phyloP scores from a whole-genome alignment of 1,140 invertebrate species.

The Drosophila equinoxialis region DNA sequence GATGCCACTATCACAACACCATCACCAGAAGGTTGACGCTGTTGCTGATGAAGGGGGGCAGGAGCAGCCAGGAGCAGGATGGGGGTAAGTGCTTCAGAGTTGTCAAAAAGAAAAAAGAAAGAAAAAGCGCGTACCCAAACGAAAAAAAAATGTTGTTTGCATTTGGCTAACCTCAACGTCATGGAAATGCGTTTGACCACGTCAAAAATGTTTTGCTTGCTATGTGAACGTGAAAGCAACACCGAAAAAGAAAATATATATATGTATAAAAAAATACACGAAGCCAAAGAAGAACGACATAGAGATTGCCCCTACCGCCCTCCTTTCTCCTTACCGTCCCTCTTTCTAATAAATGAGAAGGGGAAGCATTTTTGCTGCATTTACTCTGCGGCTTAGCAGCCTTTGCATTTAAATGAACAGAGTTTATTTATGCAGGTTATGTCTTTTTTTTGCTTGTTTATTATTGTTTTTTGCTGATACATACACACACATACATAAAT shows the following conservation, averaged over 20 bases:
- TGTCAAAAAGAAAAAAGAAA: neutral
- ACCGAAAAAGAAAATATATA: neutral
- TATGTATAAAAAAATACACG: neutral
- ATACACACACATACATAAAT: neutral
- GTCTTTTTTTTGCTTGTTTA: conserved; percentile 5
- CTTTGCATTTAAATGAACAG: conserved; percentile 64
- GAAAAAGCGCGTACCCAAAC: too few species aligned
- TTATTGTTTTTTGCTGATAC: neutral
- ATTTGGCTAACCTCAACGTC: conserved; percentile 39
- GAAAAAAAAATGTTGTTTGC: conserved; percentile 55
- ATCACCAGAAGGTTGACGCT: neutral
- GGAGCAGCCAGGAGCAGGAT: neutral
- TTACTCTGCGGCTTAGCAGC: conserved; percentile 51
- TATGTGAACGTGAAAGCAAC: conserved; percentile 17
- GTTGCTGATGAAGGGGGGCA: neutral
- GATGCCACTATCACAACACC: neutral
- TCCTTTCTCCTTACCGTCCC: neutral
- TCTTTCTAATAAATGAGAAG: too few species aligned
- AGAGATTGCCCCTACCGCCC: too few species aligned
- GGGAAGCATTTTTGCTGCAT: conserved; percentile 46
- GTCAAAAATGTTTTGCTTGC: conserved; percentile 47
- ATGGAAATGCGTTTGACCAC: conserved; percentile 70
- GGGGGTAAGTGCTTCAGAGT: neutral
- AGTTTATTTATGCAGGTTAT: conserved; percentile 55
- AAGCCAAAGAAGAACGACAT: neutral